Evolutionary conservation across 2,797 vertebrate species (phyloP).

Genomic region (Emydoidea blandingii): DNA sequence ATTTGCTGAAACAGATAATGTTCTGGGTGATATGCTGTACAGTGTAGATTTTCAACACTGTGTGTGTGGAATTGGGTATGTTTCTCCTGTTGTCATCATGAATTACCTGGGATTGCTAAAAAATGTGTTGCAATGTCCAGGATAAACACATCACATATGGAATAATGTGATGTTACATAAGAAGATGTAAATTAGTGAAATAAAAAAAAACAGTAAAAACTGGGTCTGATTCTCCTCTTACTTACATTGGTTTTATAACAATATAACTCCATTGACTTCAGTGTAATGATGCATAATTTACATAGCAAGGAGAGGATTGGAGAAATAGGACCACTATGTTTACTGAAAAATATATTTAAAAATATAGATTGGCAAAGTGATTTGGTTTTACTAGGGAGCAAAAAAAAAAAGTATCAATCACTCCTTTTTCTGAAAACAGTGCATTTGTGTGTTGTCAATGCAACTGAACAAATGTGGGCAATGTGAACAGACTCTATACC

Average conservation of each 20-base stretch:
- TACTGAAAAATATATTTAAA: neutral
- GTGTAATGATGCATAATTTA: neutral
- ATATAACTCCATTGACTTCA: neutral
- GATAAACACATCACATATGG: neutral
- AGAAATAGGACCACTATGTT: neutral
- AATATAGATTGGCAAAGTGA: neutral
- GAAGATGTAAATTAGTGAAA: neutral
- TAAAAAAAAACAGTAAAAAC: neutral
- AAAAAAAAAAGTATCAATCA: neutral
- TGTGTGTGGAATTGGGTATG: slow-evolving; percentile 29
- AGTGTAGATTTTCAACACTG: slow-evolving; percentile 1
- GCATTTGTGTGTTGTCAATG: neutral
- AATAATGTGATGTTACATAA: neutral
- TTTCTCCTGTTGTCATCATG: slow-evolving; percentile 39
- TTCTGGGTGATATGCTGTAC: neutral
- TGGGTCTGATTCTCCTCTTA: neutral
- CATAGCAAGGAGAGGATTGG: neutral
- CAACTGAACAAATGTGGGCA: neutral
- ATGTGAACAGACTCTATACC: neutral
- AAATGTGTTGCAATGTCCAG: neutral
- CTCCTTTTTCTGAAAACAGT: neutral
- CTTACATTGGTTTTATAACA: neutral
- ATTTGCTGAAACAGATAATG: slow-evolving; percentile 25
- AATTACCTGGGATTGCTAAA: slow-evolving; percentile 40
- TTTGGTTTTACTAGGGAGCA: neutral